Evolutionary conservation across 2,888 invertebrate species (phyloP), one percentile per base, ranked within the genome.

Genomic region (Andrena haemorrhoa): DNA sequence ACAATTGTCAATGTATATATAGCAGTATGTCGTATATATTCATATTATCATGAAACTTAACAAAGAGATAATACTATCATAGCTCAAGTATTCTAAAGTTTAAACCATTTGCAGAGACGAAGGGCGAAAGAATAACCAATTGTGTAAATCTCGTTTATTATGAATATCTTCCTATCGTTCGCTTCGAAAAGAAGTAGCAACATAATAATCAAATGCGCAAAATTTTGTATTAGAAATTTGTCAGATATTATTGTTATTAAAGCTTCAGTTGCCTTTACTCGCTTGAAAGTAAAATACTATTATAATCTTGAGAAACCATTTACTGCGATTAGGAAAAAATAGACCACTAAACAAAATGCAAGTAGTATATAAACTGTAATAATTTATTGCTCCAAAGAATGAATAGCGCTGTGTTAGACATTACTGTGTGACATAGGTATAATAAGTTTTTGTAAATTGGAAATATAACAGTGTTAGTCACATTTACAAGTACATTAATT

Each of bases 81-180:
- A 26, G 5, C 49, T 49, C 4, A 73, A 16, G 31, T 61, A 10
- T n/a, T 49, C 3, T 35, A 23, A 10, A 23, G 1, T 23, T 23
- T 12, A 7, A 41, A 51, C 23, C 26, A 60, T 4, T 73, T 60
- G 4, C 16, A 60, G 10, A 31, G 49, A 20, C 1, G 23, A 23
- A 49, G 20, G 12, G n/a, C 16, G 33, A 26, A 12, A 26, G 8
- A 74, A 35, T 10, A 60, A 61, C 2, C 29, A 23, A n/a, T 51
- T 29, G 12, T 35, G 20, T n/a, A 66, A 51, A 53, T 23, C n/a
- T 5, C 29, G 26, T 58, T 49, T 60, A 60, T 73, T 35, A 20
- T 20, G 33, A 2, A 23, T 12, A 20, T 23, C n/a, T 56, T 58
- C n/a, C 2, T 31, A 6, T 2, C 26, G 26, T 58, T 35, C 10